phyloP scores from a whole-genome alignment of 2,113 vertebrate species.

The Xenopus tropicalis region DNA sequence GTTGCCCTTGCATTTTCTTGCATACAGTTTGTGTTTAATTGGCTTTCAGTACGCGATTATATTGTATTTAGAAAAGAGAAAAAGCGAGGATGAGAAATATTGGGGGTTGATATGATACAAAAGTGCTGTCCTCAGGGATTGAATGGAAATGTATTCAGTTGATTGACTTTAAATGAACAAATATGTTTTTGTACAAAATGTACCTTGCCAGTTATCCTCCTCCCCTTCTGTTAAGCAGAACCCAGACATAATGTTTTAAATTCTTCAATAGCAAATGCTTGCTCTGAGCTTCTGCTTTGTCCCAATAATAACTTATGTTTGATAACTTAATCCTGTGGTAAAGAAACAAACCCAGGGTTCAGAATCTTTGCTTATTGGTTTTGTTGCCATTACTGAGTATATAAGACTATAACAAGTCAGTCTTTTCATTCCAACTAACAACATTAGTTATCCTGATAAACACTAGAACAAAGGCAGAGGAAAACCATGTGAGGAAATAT shows the following conservation, averaged over 20 bases:
- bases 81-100: slow-evolving; percentile 14
- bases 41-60: slow-evolving; percentile 37
- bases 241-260: slow-evolving; percentile 22
- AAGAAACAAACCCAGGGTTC: too few species aligned
- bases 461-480: too few species aligned
- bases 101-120: slow-evolving; percentile 26
- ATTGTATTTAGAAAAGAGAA: slow-evolving; percentile 11
- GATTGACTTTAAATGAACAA: slow-evolving; percentile 33
- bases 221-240: slow-evolving; percentile 18
- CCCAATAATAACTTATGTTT: slow-evolving; percentile 4
- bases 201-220: slow-evolving; percentile 25
- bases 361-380: too few species aligned
- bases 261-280: slow-evolving; percentile 3
- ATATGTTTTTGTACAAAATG: slow-evolving; percentile 29
- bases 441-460: too few species aligned
- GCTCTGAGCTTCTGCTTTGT: not conserved
- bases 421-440: too few species aligned
- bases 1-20: slow-evolving; percentile 38
- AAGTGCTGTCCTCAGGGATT: slow-evolving; percentile 25
- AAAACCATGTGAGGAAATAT: too few species aligned
- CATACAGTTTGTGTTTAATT: slow-evolving; percentile 35
- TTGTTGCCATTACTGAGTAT: too few species aligned
- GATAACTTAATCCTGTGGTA: slow-evolving; percentile 1
- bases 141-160: slow-evolving; percentile 32
- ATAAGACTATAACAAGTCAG: too few species aligned